Evolutionary conservation across 30 jellyfish, hydroid and myxozoan genomes (phyloP), one percentile per base, ranked within the genome.

Genomic region (Aurelia coerulea): DNA sequence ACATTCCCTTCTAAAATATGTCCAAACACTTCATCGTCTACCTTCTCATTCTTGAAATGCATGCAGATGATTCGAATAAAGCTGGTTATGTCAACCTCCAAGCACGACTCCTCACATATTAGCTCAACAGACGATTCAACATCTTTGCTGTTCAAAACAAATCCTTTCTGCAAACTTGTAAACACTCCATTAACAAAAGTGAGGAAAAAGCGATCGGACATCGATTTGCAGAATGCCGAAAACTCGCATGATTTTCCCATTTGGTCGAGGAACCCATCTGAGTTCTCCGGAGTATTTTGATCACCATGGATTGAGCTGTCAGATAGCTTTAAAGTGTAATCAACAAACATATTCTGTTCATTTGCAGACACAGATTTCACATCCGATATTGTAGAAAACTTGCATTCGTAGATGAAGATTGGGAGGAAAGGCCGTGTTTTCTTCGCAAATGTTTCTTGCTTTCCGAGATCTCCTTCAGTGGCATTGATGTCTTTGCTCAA

Each of bases 81-180:
- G 8, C 88, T 53, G 12, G 97, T 89, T 60, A 95, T 86, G 64
- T 95, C 99, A 67, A 95, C 85, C 59, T 95, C 97, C 56, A 90
- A 53, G 35, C 87, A 87, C 3, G 97, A 83, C 65, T 95, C 99
- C 53, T 95, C 99, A 73, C 99, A 95, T 10, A 95, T 90, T 87
- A 95, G 42, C 85, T 95, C 99, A 6, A 95, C 94, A 23, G 99
- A 95, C 6, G 91, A 75, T 63, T 90, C 97, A 16, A 95, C 97
- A 59, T 95, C 99, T 19, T 86, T 78, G 53, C 84, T 65, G 62
- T 81, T 90, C 19, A 95, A 68, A 4, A 35, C 63, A 68, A 77
- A 85, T 3, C 97, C 97, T 23, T 58, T 83, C 85, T 85, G 95
- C 62, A 95, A 73, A 62, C 83, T 85, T 53, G 67, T 59, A 77